A percentile compares a stretch with the other conserved stretches of the same genome.
Evolutionary conservation across 2,113 vertebrate species (phyloP).

Genomic region (Verasper variegatus): DNA sequence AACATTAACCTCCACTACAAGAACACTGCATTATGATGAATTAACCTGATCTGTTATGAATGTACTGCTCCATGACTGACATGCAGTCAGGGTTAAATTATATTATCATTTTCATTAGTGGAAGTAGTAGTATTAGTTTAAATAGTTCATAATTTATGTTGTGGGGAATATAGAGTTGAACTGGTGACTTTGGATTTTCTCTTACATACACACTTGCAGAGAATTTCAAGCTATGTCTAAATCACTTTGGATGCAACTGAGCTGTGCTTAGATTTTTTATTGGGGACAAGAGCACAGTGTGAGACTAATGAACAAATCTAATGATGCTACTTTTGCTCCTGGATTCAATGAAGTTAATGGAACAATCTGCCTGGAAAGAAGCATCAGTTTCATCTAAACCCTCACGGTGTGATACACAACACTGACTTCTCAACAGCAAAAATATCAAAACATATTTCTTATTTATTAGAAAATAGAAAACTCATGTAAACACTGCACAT

Average conservation of each 20-base stretch:
- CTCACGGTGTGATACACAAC: slow-evolving; percentile 4
- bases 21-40: no score
- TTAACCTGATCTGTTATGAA: no score
- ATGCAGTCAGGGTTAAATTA: no score
- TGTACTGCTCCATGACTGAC: no score
- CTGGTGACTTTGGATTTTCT: not conserved
- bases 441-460: not conserved
- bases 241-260: slow-evolving; percentile 51
- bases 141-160: no score
- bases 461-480: not conserved
- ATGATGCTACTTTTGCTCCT: slow-evolving; percentile 55
- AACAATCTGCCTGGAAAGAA: slow-evolving; percentile 49
- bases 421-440: not conserved
- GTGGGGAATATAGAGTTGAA: no score
- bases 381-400: slow-evolving; percentile 8
- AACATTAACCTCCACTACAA: no score
- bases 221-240: slow-evolving; percentile 21
- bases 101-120: no score
- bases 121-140: no score
- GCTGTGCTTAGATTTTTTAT: slow-evolving; percentile 64
- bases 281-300: slow-evolving; percentile 65
- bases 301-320: slow-evolving; percentile 73
- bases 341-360: slow-evolving; percentile 52
- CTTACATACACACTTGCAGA: not conserved
- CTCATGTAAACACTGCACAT: not conserved